Percentiles rank a stretch among this genome's conserved stretches.
These are phyloP conservation scores for Drosophila sucinea DNA, from an alignment of 1,140 invertebrate genomes.

Conservation along the genomic window DNA sequence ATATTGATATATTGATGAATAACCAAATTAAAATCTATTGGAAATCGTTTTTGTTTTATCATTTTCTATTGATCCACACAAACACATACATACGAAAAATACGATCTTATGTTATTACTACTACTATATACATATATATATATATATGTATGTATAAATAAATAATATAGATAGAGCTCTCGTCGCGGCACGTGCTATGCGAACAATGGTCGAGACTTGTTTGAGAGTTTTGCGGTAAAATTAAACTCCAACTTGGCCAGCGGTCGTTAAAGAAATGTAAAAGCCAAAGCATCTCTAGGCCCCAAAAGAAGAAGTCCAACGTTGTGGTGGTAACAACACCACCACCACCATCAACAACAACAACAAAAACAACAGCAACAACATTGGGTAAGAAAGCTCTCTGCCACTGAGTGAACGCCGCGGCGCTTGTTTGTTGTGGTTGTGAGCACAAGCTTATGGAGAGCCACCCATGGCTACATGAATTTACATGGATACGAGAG, in stretches of 20 bases:
- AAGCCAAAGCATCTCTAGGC: constrained; percentile 49
- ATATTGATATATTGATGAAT: neutral
- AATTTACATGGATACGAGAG: neutral
- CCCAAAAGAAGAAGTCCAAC: constrained; percentile 52
- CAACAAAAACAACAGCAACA: constrained; percentile 8
- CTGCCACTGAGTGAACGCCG: neutral
- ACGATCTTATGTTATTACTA: neutral
- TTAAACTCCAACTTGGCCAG: constrained; percentile 48
- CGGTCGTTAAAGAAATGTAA: constrained; percentile 74
- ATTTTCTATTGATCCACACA: neutral
- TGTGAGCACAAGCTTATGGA: constrained; percentile 4
- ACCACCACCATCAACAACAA: neutral
- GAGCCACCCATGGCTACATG: neutral
- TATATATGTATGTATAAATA: constrained; percentile 1
- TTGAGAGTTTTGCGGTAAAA: constrained; percentile 45
- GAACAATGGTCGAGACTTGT: constrained; percentile 76
- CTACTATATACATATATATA: neutral
- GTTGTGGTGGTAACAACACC: constrained; percentile 18
- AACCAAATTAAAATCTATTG: constrained; percentile 3
- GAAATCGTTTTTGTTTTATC: constrained; percentile 5
- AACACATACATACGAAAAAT: neutral
- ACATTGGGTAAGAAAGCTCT: neutral
- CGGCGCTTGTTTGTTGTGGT: constrained; percentile 8
- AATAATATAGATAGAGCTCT: constrained; percentile 7
- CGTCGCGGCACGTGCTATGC: constrained; percentile 65